Conservation (phyloP, 2,113 vertebrate genomes). For the Ariopsis seemanni region DNA sequence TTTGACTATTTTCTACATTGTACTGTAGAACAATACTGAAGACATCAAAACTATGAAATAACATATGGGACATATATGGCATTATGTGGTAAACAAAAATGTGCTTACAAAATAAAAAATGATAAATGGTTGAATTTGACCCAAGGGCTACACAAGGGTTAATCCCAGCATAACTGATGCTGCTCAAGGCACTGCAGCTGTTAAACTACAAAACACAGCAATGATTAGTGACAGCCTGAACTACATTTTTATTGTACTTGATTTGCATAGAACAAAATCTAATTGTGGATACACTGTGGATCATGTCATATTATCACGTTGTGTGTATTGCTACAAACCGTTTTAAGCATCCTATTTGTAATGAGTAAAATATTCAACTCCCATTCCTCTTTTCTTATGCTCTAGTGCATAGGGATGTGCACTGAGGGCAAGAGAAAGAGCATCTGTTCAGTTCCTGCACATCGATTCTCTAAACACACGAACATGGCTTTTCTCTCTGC, state of each 20-base stretch:
- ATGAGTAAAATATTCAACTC: constrained; percentile 13
- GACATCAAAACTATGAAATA: too few species aligned
- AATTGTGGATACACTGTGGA: constrained; percentile 10
- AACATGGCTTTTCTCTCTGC: constrained; percentile 42
- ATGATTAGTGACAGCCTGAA: neutral
- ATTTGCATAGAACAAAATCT: constrained; percentile 9
- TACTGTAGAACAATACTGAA: too few species aligned
- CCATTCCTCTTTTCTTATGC: constrained; percentile 3
- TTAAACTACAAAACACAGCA: constrained; percentile 37
- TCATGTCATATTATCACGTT: neutral
- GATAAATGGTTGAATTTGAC: neutral
- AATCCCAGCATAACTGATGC: constrained; percentile 27
- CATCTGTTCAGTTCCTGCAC: constrained; percentile 21
- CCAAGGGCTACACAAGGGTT: neutral
- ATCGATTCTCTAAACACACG: constrained; percentile 34
- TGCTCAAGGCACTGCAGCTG: constrained; percentile 26
- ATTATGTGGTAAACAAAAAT: too few species aligned
- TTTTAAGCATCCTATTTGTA: neutral
- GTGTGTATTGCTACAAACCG: neutral
- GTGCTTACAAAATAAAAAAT: neutral
- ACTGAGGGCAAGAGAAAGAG: constrained; percentile 7
- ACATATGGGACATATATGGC: too few species aligned
- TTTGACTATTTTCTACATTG: too few species aligned
- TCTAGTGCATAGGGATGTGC: constrained; percentile 15
- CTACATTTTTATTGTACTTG: constrained; percentile 9